Evolutionary conservation across 2,113 vertebrate species (phyloP).

Genomic region (Megaceryle torquata): DNA sequence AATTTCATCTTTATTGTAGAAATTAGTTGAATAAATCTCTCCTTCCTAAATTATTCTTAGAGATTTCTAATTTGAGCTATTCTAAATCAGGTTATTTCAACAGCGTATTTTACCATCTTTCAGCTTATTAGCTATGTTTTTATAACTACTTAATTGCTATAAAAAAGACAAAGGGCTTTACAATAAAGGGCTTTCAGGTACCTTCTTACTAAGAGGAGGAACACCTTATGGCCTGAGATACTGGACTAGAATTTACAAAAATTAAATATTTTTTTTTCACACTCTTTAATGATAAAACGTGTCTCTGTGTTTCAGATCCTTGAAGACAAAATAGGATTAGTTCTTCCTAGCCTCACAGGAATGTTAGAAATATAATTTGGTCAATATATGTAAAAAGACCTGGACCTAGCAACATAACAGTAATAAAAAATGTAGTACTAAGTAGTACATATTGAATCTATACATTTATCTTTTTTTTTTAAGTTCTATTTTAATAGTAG

Average conservation of each 20-base stretch:
- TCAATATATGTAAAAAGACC: neutral
- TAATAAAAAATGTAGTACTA: neutral
- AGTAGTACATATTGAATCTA: neutral
- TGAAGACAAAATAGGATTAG: neutral
- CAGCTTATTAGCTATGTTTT: neutral
- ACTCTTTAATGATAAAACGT: neutral
- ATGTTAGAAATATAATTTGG: neutral
- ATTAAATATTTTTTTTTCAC: neutral
- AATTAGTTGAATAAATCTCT: neutral
- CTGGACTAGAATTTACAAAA: neutral
- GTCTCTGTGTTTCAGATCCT: neutral
- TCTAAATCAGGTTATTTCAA: neutral
- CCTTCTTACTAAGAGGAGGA: neutral
- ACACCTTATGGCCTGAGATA: neutral
- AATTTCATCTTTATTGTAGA: neutral
- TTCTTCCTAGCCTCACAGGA: neutral
- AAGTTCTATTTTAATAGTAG: neutral
- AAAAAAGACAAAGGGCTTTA: neutral
- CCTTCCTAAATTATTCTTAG: neutral
- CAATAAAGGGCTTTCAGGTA: neutral
- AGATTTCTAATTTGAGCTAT: neutral
- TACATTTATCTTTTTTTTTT: accelerated
- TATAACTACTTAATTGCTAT: neutral
- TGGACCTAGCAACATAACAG: neutral
- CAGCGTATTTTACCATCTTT: neutral